Evolutionary conservation across 2,888 invertebrate species (phyloP), one percentile per base, ranked within the genome.

Genomic region (Pomacea canaliculata): DNA sequence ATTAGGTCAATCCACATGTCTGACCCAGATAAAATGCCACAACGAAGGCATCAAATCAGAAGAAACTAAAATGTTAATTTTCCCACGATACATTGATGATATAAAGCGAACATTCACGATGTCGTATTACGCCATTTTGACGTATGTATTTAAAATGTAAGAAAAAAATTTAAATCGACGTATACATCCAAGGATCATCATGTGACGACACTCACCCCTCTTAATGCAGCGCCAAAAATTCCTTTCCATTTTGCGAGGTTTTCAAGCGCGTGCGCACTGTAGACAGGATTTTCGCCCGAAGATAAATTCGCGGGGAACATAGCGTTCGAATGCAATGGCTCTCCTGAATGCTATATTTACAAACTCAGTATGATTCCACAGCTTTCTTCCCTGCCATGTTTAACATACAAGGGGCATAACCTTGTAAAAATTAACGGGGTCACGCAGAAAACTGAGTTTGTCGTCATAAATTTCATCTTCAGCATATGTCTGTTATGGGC

Each of bases 201-300:
- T 74, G 74, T 74, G 74, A 74, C 74, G 51, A 27, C 56, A 77
- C 82, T 79, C 77, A 97, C 97, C 95, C 96, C 96, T 91, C 94
- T 94, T 88, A 98, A 93, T 72, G 97, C 94, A 89, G 94, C 94
- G 90, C 96, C 94, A 92, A 98, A 95, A 83, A 97, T 93, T 83
- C 97, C 96, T 90, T 95, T 95, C 97, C 97, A 98, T 93, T 97
- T 97, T 85, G 94, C 93, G 86, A 94, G 94, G 92, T 96, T 97
- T 91, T 96, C 96, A 90, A 94, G 95, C 91, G 95, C 95, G 91
- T 60, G 65, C 65, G 51, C 70, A 62, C 70, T 68, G 62, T 79
- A 76, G 27, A 73, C 70, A 66, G 78, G 67, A 71, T 75, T 80
- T 27, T 80, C 80, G 68, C 77, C 77, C 37, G 80, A 27, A 23